Base-by-base conservation (phyloP, 2,113 vertebrate genomes). In the Alethe diademata region DNA sequence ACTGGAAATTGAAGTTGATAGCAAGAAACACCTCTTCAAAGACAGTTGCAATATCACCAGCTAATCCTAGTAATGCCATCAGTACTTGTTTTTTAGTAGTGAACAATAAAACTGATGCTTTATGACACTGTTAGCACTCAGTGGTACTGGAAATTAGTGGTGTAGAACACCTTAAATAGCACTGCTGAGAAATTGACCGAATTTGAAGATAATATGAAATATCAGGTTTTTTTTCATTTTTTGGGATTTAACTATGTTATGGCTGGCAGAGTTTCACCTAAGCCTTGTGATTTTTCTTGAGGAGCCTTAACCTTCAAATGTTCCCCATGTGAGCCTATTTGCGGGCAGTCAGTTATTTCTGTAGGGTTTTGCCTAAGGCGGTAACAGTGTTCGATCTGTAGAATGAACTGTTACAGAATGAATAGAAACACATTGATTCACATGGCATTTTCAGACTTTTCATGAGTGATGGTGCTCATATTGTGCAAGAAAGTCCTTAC, bases 391-490 rank as follows among this genome's bases (percentile, higher is more conserved):
- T 96, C 13, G 16, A 94, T 93, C 79, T 78, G 35, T 88, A 80
- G 90, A 47, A 87, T 48, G 87, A 90, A 17, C 84, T 56, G 85
- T 36, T 90, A 25, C 73, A 96, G 74, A 35, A 70, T 23, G 67
- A 83, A 66, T 19, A 88, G 79, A 82, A 93, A 18, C 64, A 54
- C 58, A 62, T 70, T 23, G 86, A 89, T 81, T 81, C 91, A 62
- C 60, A 0, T 40, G 78, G 75, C 62, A 58, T 54, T 36, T 47
- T 2, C 57, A 65, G 91, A 56, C 79, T 81, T 25, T 8, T 47
- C n/a, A 3, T 92, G 94, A 95, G 64, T 88, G 75, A 95, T 95
- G 67, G 69, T 3, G 36, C 80, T 93, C 86, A 86, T 96, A 81
- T 91, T 14, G 38, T 92, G 29, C 0, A 0, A 72, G 62, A 72